Base-by-base conservation (phyloP, 2,797 vertebrate species). In the Enteromius radiatus region DNA sequence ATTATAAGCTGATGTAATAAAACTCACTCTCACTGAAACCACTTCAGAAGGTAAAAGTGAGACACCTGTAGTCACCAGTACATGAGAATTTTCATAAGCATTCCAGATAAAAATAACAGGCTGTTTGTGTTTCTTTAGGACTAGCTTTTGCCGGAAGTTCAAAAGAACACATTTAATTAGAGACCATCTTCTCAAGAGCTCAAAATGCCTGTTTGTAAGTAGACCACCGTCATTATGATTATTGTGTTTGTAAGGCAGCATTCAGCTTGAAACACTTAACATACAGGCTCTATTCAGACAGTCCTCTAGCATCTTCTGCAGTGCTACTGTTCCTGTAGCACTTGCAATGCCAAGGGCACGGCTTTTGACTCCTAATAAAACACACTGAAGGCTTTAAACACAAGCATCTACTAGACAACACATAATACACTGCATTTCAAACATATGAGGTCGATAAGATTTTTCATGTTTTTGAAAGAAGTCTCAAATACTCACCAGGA, bases 91-190 rank as follows among this genome's bases (percentile, higher is more conserved):
- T 56, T 56, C 5, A 36, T 33, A 74, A 36, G 4, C 11, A 3
- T 10, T 10, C 12, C 23, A 14, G 21, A 75, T 41, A 0, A n/a
- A 52, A 75, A 38, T 75, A 75, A 38, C 71, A 56, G 21, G 19
- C 38, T 56, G 19, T 23, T 45, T 45, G 26, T 28, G 31, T 54
- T 12, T 14, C 10, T 56, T 23, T n/a, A 61, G 59, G 59, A 61
- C 12, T 61, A 61, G 59, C 2, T 56, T 23, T 56, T 11, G n/a
- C 9, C 2, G 12, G 12, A n/a, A 23, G 49, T 75, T 75, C 21
- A 59, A 56, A 75, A 59, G 3, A 56, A 75, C 5, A 76, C 1
- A 76, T 76, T 43, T 43, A 41, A 59, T 38, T 26, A 76, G 19
- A 74, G 5, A 59, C 9, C 4, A 5, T 52, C 33, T 23, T 38